phyloP scores from a whole-genome alignment of 2,797 vertebrate genomes.

The Ptychadena robeensis region DNA sequence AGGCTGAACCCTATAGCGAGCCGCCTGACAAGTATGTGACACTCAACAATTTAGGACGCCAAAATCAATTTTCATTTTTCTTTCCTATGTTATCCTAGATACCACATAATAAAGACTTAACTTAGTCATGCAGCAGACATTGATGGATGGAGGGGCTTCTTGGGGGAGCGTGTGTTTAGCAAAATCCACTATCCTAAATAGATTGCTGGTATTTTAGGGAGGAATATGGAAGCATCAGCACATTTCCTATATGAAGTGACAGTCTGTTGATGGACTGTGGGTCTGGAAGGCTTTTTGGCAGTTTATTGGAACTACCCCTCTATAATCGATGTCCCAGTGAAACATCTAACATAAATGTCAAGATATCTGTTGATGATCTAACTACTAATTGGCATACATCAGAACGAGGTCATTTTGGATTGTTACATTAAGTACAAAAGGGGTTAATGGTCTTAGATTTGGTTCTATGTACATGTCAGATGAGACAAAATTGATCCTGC shows the following conservation, averaged over 20 bases:
- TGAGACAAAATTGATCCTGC: constrained; percentile 7
- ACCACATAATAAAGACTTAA: background rate
- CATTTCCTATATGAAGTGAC: background rate
- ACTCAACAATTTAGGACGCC: background rate
- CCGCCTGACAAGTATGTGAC: background rate
- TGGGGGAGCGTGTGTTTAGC: background rate
- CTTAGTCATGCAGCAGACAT: background rate
- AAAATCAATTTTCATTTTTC: background rate
- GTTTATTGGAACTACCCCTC: background rate
- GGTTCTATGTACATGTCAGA: background rate
- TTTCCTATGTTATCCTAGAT: background rate
- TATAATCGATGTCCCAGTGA: constrained; percentile 2
- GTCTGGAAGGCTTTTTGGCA: background rate
- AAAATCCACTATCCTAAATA: background rate
- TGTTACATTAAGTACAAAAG: background rate
- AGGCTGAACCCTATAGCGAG: background rate
- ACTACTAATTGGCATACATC: background rate
- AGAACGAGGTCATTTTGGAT: background rate
- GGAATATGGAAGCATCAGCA: constrained; percentile 10
- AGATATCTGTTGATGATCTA: constrained; percentile 6
- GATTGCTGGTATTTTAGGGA: background rate
- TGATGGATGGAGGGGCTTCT: background rate
- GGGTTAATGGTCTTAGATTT: background rate
- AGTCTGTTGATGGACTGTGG: background rate
- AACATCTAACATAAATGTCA: background rate